Percentiles rank a stretch among this genome's conserved stretches.
Evolutionary conservation across 1,140 invertebrate genomes (phyloP).

Genomic region (Drosophila miranda): DNA sequence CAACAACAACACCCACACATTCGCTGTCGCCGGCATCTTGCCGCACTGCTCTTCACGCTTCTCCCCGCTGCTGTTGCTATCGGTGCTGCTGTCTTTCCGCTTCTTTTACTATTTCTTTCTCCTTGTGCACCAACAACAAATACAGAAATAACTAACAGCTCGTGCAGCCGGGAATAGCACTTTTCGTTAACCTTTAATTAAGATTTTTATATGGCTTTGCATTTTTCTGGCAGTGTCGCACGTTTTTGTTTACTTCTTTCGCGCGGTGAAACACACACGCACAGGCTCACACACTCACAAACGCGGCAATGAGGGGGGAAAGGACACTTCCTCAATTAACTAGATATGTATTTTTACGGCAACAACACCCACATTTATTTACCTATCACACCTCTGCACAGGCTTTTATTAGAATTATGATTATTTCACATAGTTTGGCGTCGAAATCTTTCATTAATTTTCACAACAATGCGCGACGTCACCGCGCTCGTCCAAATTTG

Average conservation of each 20-base stretch:
- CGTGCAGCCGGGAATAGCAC: not conserved
- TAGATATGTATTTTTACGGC: too few species aligned
- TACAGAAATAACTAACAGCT: slow-evolving; percentile 1
- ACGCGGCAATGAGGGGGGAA: too few species aligned
- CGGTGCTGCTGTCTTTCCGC: slow-evolving; percentile 36
- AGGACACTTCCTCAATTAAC: too few species aligned
- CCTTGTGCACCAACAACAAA: slow-evolving; percentile 3
- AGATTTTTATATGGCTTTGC: slow-evolving; percentile 29
- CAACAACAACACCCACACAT: slow-evolving; percentile 66
- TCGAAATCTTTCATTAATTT: too few species aligned
- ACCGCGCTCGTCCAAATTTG: too few species aligned
- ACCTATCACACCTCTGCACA: too few species aligned
- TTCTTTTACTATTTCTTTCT: slow-evolving; percentile 27
- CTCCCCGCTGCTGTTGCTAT: slow-evolving; percentile 22
- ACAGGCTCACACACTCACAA: too few species aligned
- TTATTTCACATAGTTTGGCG: too few species aligned
- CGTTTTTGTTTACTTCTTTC: slow-evolving; percentile 37
- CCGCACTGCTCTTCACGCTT: slow-evolving; percentile 39
- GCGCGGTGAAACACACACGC: too few species aligned
- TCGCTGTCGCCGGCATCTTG: slow-evolving; percentile 75
- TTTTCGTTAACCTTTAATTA: slow-evolving; percentile 19
- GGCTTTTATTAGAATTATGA: too few species aligned
- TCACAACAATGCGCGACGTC: too few species aligned
- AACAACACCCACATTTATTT: too few species aligned
- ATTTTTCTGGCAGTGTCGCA: slow-evolving; percentile 12